A percentile compares a stretch with the other conserved stretches of the same genome.
Conservation (phyloP, 2,113 vertebrate species). For the Balaeniceps rex region DNA sequence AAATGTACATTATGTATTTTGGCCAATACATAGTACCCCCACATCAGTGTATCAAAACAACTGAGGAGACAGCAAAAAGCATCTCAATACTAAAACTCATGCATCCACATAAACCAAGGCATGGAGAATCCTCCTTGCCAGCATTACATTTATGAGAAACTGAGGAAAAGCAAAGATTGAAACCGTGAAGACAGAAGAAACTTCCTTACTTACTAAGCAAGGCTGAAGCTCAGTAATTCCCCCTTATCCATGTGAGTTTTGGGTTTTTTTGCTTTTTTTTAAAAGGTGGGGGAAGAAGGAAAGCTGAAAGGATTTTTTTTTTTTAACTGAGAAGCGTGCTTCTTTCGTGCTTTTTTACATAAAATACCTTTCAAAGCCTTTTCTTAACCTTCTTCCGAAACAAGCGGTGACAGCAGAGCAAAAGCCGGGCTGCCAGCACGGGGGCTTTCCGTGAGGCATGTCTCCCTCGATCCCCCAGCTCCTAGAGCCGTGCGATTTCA, state of each 20-base stretch:
- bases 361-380: neutral
- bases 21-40: neutral
- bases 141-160: neutral
- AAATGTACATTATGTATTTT: neutral
- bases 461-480: neutral
- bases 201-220: neutral
- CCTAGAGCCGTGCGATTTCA: neutral
- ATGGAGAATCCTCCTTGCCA: rapidly evolving
- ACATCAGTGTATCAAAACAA: neutral
- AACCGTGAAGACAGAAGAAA: neutral
- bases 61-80: neutral
- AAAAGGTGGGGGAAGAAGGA: neutral
- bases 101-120: neutral
- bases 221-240: neutral
- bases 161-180: neutral
- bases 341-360: neutral
- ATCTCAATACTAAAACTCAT: neutral
- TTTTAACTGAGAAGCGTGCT: neutral
- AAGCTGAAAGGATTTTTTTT: neutral
- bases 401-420: neutral
- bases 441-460: neutral
- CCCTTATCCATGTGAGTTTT: neutral
- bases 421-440: neutral
- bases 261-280: neutral
- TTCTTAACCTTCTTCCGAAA: neutral